Percentiles rank a stretch among this genome's conserved stretches.
phyloP scores from a whole-genome alignment of 2,797 vertebrate genomes.

The Miichthys miiuy region DNA sequence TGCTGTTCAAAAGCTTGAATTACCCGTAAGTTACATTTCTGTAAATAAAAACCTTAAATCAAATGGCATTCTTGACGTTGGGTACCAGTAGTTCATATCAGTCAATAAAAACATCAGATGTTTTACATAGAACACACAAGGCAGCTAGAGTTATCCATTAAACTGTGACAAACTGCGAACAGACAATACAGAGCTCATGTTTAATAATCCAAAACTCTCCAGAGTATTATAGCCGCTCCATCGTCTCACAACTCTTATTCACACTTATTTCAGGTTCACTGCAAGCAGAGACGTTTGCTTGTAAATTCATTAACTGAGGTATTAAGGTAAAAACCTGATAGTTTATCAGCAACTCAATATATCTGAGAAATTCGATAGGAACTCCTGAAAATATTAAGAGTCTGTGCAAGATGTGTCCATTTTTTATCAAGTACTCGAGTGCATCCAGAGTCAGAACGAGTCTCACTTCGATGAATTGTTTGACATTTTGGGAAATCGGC shows the following conservation, averaged over 20 bases:
- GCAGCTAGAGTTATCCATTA: conserved; percentile 27
- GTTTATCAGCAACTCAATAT: conserved; percentile 8
- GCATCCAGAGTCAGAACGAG: background rate
- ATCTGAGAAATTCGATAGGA: conserved; percentile 11
- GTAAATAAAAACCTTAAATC: conserved; percentile 33
- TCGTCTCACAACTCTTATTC: background rate
- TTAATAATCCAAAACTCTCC: conserved; percentile 29
- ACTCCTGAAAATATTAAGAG: conserved; percentile 7
- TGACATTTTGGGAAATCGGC: background rate
- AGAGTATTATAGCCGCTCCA: background rate
- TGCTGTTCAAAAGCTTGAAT: conserved; percentile 31
- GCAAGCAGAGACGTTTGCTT: background rate
- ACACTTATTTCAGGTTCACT: background rate
- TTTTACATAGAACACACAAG: conserved; percentile 44
- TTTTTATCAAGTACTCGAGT: conserved; percentile 16
- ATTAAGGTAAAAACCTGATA: conserved; percentile 45
- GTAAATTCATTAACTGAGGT: conserved; percentile 49
- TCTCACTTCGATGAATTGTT: conserved; percentile 13
- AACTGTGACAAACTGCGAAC: conserved; percentile 22
- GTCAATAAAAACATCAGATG: conserved; percentile 22
- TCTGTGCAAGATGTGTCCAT: conserved; percentile 23
- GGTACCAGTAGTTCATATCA: conserved; percentile 25
- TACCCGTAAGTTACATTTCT: conserved; percentile 24
- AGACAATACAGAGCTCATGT: conserved; percentile 31
- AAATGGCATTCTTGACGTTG: conserved; percentile 34